Conservation (phyloP, 2,797 vertebrate species). For the Ceryle rudis region DNA sequence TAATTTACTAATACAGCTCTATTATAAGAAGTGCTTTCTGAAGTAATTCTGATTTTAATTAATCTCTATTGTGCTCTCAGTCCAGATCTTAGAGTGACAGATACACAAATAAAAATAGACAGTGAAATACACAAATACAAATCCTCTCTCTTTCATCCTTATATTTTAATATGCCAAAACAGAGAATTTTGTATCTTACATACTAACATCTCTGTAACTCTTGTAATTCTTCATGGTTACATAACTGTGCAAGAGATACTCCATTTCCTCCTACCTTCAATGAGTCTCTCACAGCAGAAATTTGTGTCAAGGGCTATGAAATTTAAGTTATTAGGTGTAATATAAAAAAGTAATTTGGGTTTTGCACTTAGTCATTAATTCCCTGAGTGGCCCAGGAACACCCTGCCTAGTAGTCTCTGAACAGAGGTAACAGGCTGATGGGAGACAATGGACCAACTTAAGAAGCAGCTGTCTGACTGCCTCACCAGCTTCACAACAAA, state of each 20-base stretch:
- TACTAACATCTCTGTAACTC: conserved; percentile 32
- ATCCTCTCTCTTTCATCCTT: conserved; percentile 46
- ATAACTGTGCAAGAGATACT: conserved; percentile 33
- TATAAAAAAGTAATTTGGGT: background rate
- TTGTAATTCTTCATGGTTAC: conserved; percentile 28
- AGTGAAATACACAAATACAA: conserved; percentile 69
- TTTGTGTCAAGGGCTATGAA: background rate
- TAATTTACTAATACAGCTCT: conserved; percentile 81
- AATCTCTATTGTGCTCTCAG: conserved; percentile 70
- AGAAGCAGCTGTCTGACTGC: background rate
- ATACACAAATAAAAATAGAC: conserved; percentile 71
- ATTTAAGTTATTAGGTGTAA: background rate
- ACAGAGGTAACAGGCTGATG: background rate
- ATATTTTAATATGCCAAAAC: conserved; percentile 29
- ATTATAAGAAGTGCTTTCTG: conserved; percentile 74
- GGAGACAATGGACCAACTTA: background rate
- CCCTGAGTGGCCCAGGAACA: background rate
- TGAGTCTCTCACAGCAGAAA: background rate
- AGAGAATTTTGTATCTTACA: conserved; percentile 53
- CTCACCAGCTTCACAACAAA: background rate
- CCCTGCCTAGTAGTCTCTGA: background rate
- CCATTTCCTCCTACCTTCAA: background rate
- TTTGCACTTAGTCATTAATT: background rate
- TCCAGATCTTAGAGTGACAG: conserved; percentile 63
- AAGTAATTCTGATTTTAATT: conserved; percentile 81